phyloP scores from a whole-genome alignment of 2,113 vertebrate species.

The Diadophis punctatus region DNA sequence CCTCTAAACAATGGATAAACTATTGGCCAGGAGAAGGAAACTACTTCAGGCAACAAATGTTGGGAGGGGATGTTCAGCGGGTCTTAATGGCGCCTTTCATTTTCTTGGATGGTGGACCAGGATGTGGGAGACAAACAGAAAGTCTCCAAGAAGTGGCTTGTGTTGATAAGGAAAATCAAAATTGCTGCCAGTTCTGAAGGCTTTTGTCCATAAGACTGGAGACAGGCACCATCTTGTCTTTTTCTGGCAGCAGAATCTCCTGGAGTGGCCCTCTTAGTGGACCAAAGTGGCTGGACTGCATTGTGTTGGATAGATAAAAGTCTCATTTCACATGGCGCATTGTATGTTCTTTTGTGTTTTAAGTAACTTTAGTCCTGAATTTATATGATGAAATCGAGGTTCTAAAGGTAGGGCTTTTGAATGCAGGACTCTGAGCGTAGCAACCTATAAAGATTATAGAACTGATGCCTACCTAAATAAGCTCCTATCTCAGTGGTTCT shows the following conservation, averaged over 20 bases:
- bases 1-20: neutral
- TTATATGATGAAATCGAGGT: neutral
- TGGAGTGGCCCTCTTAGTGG: neutral
- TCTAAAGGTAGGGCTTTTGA: neutral
- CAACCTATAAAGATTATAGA: neutral
- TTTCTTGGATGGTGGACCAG: neutral
- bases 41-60: neutral
- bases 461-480: neutral
- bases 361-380: neutral
- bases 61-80: neutral
- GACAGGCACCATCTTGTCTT: neutral
- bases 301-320: neutral
- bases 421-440: neutral
- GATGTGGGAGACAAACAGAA: neutral
- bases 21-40: neutral
- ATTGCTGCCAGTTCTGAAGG: neutral
- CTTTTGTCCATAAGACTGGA: neutral
- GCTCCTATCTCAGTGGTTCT: no score
- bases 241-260: neutral
- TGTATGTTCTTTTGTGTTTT: neutral
- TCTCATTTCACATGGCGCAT: neutral
- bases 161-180: neutral
- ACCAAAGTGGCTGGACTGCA: neutral
- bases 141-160: neutral
- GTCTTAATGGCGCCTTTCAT: neutral